A percentile compares a stretch with the other conserved stretches of the same genome.
phyloP scores from a whole-genome alignment of 2,113 vertebrate genomes.

The Phalacrocorax brasilianus region DNA sequence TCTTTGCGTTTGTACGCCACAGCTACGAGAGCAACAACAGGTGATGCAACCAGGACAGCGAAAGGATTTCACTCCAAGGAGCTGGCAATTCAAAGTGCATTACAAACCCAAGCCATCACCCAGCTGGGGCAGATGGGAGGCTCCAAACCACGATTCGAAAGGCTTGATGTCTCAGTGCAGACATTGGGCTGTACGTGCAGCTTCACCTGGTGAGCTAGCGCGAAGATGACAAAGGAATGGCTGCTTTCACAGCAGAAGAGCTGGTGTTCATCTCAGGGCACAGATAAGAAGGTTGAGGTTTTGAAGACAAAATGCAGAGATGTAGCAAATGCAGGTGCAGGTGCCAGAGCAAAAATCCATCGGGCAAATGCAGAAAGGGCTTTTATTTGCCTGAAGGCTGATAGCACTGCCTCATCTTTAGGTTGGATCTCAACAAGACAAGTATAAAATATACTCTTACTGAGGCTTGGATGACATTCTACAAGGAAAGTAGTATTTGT shows the following conservation, averaged over 20 bases:
- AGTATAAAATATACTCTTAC: not conserved
- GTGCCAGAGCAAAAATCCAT: not conserved
- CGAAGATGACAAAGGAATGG: accelerated
- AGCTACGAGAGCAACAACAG: not conserved
- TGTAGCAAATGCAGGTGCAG: no score
- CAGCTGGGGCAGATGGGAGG: not conserved
- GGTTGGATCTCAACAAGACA: not conserved
- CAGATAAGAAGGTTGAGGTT: not conserved
- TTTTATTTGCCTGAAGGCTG: not conserved
- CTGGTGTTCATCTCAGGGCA: not conserved
- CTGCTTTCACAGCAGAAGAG: not conserved
- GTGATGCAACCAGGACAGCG: not conserved
- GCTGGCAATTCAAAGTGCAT: not conserved
- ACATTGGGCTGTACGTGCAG: not conserved
- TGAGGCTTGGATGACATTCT: not conserved
- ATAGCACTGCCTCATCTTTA: not conserved
- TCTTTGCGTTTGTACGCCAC: not conserved
- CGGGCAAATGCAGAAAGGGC: not conserved
- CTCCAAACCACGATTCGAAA: not conserved
- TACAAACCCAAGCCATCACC: not conserved
- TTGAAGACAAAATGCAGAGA: not conserved
- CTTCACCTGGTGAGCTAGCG: not conserved
- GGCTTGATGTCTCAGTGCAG: not conserved
- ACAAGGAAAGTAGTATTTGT: not conserved
- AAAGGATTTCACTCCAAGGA: not conserved